phyloP scores from a whole-genome alignment of 2,113 vertebrate genomes.

The Isichthys henryi region DNA sequence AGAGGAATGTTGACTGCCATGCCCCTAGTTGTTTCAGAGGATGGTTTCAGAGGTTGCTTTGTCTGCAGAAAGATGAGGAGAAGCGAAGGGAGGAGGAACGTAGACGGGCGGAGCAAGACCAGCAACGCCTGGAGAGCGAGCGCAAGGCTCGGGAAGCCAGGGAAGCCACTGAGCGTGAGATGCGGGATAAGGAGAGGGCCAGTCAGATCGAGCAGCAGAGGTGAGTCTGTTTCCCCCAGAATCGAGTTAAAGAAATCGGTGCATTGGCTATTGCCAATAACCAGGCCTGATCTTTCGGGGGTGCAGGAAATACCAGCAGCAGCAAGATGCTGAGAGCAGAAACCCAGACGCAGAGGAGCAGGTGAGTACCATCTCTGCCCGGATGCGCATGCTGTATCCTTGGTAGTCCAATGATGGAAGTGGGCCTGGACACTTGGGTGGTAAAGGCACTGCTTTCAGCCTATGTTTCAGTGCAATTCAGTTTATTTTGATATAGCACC shows the following conservation, averaged over 20 bases:
- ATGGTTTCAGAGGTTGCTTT: not conserved
- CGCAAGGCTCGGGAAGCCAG: slow-evolving; percentile 63
- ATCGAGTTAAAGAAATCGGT: not conserved
- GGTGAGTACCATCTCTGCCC: slow-evolving; percentile 25
- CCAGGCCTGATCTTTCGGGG: not conserved
- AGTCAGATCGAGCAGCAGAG: slow-evolving; percentile 54
- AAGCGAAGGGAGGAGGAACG: slow-evolving; percentile 64
- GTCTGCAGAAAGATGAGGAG: slow-evolving; percentile 76
- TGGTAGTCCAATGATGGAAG: not conserved
- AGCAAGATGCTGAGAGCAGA: slow-evolving; percentile 46
- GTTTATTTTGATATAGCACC: not conserved
- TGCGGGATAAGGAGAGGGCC: slow-evolving; percentile 52
- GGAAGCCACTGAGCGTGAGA: slow-evolving; percentile 62
- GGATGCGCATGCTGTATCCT: not conserved
- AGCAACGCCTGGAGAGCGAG: slow-evolving; percentile 61
- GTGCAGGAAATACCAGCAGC: slow-evolving; percentile 25
- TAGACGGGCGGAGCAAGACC: slow-evolving; percentile 53
- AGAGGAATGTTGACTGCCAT: not conserved
- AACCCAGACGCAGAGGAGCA: slow-evolving; percentile 51
- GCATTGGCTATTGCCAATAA: not conserved
- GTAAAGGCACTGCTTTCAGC: not conserved
- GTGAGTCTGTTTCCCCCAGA: slow-evolving; percentile 40
- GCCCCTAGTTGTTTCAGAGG: not conserved
- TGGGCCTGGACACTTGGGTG: not conserved
- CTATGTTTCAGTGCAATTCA: not conserved